phyloP scores from a whole-genome alignment of 2,888 invertebrate genomes.

The Synanthedon vespiformis region DNA sequence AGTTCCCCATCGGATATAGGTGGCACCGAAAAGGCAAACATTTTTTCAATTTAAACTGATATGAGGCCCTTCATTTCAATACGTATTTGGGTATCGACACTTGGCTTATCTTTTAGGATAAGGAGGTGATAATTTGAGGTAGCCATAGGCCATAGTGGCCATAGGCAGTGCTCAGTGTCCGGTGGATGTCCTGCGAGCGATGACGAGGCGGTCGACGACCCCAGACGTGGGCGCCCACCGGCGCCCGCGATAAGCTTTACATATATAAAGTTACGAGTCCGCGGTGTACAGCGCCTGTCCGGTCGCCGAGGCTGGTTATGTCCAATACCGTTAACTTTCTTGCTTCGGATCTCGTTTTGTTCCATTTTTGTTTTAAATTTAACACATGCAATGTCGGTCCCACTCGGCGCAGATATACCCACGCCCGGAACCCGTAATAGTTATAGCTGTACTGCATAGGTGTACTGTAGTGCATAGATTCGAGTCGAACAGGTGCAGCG shows the following conservation, averaged over 20 bases:
- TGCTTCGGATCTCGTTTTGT: slow-evolving; percentile 39
- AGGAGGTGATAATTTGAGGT: no score
- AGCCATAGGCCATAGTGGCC: neutral
- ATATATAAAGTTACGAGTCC: slow-evolving; percentile 5
- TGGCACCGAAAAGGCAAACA: no score
- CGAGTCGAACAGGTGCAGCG: no score
- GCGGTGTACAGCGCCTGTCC: slow-evolving; percentile 5
- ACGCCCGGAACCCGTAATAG: no score
- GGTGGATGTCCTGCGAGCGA: neutral
- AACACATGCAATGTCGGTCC: slow-evolving; percentile 8
- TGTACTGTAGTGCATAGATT: no score
- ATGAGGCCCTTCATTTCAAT: neutral
- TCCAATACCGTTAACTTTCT: slow-evolving; percentile 37
- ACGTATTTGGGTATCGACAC: neutral
- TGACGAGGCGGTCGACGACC: slow-evolving; percentile 17
- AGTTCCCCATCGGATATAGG: no score
- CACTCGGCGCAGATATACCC: no score
- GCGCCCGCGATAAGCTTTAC: slow-evolving; percentile 11
- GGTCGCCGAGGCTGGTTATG: slow-evolving; percentile 22
- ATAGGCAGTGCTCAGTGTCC: neutral
- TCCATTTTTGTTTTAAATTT: slow-evolving; percentile 35
- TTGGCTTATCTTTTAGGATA: neutral
- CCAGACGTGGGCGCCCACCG: slow-evolving; percentile 13
- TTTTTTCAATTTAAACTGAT: no score
- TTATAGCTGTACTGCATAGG: no score